Evolutionary conservation across 2,888 invertebrate genomes (phyloP), one percentile per base, ranked within the genome.

Genomic region (Amblyjoppa proteus): DNA sequence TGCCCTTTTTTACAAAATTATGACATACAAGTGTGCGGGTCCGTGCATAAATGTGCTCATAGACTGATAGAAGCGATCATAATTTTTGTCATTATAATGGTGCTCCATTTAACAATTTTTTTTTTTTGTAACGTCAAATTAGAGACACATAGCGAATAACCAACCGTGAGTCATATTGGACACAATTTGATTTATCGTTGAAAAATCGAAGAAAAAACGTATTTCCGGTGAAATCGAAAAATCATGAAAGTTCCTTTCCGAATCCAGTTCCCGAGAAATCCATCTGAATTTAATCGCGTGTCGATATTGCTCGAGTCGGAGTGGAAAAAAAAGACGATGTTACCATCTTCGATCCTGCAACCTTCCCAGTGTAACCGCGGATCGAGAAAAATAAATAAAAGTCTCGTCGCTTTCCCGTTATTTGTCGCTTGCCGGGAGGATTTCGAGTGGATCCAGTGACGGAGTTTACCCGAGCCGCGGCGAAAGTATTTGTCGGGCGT

Each of bases 401-500:
- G 66, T 75, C 41, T 75, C n/a, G 31, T 64, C 64, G 16, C 64
- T 64, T 9, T 64, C 64, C 31, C 16, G 64, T 73, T 81, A 77
- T 74, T 74, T 85, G 45, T 70, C 58, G n/a, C 70, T 85, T 53
- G 49, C 51, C 58, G 4, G 51, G 20, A n/a, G 20, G 69, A 70
- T 74, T 5, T 70, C 77, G 25, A 56, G 34, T 41, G 56, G 66
- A 20, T 71, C 49, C 34, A 66, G 49, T 56, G 70, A 4, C 49
- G 73, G 51, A 41, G 34, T 3, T 11, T 56, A 16, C 13, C 13
- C 41, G 56, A 66, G 45, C 56, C 56, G 58, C 49, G 66, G 38
- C 34, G 79, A 71, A 64, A 75, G 75, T 76, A 80, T 83, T 83
- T 73, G 71, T 68, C 71, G 66, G 76, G 61, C 68, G 76, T 80